Conservation (phyloP, 92 coral and sea anemone species). For the Zoanthus gigantus region DNA sequence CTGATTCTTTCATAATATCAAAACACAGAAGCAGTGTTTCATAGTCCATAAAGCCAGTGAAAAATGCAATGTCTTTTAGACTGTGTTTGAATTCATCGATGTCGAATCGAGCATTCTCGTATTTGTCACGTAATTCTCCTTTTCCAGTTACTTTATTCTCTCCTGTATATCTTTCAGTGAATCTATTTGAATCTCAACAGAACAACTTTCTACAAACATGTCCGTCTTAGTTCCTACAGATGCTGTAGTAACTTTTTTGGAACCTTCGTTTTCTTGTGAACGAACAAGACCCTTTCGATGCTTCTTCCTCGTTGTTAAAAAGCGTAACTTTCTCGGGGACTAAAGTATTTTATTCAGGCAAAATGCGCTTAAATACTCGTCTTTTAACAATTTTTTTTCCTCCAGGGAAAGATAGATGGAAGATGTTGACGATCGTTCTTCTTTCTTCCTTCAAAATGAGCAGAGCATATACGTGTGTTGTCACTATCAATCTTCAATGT, state of each 20-base stretch:
- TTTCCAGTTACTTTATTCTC: slow-evolving; percentile 23
- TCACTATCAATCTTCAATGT: background rate
- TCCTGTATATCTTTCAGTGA: background rate
- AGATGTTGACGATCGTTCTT: background rate
- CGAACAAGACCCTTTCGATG: background rate
- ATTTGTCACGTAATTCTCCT: slow-evolving; percentile 6
- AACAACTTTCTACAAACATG: background rate
- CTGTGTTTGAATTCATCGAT: slow-evolving; percentile 58
- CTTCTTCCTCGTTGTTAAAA: background rate
- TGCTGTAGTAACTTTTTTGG: background rate
- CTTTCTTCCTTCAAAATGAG: background rate
- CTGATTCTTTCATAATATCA: slow-evolving; percentile 63
- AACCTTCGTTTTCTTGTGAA: background rate
- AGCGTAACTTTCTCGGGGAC: background rate
- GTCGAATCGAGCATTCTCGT: slow-evolving; percentile 52
- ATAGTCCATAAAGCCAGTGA: slow-evolving; percentile 69
- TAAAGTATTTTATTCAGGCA: background rate
- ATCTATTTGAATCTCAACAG: background rate
- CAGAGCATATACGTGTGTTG: background rate
- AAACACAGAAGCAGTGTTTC: slow-evolving; percentile 66
- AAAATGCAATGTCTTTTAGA: slow-evolving; percentile 60
- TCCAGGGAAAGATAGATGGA: background rate
- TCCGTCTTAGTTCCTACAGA: background rate
- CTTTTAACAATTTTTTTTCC: background rate
- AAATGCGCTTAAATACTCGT: background rate